Conservation (phyloP, 2,888 invertebrate species). For the Cheilosia grossa region DNA sequence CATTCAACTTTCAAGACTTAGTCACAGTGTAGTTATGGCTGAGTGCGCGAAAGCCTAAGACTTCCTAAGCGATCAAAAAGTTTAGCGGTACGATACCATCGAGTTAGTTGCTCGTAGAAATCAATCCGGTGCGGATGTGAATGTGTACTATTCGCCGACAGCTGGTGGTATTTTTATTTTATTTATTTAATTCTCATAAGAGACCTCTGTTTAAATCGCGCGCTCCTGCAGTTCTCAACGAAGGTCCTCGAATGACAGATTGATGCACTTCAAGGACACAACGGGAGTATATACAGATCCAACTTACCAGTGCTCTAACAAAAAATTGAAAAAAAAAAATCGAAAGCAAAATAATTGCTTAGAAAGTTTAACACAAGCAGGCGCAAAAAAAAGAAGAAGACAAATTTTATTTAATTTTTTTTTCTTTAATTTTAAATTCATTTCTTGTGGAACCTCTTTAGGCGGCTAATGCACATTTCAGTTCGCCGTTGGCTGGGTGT, state of each 20-base stretch:
- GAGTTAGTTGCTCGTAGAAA: constrained; percentile 75
- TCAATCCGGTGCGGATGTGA: constrained; percentile 74
- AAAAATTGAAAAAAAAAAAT: constrained; percentile 16
- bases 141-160: constrained; percentile 54
- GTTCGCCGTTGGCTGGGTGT: constrained; percentile 27
- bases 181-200: neutral
- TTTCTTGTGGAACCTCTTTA: constrained; percentile 63
- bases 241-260: constrained; percentile 23
- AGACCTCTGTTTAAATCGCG: constrained; percentile 37
- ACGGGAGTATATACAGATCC: neutral
- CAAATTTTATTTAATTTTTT: constrained; percentile 8
- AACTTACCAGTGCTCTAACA: neutral
- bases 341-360: constrained; percentile 66
- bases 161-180: constrained; percentile 45
- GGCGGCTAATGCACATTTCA: constrained; percentile 56
- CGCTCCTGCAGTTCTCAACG: constrained; percentile 13
- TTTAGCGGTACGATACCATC: constrained; percentile 74
- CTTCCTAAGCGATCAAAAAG: constrained; percentile 72
- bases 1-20: constrained; percentile 71
- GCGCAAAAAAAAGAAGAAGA: constrained; percentile 8
- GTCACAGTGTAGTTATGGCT: constrained; percentile 72
- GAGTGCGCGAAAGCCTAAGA: constrained; percentile 73
- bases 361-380: constrained; percentile 59
- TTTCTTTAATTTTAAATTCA: constrained; percentile 48
- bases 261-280: constrained; percentile 45